These are phyloP conservation scores for Philopedon plagiatum DNA, from an alignment of 2,888 invertebrate species.

Conservation along the genomic window DNA sequence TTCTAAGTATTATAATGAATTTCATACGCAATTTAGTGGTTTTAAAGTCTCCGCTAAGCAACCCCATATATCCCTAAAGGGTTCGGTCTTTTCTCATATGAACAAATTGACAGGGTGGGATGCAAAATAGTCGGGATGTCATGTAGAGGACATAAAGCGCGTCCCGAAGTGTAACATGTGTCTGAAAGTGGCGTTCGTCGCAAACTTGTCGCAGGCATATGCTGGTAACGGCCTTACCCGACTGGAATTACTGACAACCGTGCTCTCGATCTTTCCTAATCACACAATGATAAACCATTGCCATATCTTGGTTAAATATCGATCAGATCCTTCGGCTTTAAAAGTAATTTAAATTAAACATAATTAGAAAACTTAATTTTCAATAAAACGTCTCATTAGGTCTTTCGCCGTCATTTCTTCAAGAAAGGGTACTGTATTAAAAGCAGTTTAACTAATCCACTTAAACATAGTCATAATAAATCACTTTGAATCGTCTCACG, in stretches of 20 bases:
- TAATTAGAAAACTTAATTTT: neutral
- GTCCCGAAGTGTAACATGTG: conserved; percentile 70
- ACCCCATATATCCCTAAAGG: neutral
- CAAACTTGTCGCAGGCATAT: conserved; percentile 70
- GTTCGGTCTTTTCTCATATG: conserved; percentile 3
- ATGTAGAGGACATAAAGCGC: conserved; percentile 69
- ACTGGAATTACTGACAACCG: conserved; percentile 67
- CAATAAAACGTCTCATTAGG: conserved; percentile 38
- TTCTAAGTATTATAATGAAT: too few relatives aligned
- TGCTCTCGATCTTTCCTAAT: conserved; percentile 65
- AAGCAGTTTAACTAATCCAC: conserved; percentile 48
- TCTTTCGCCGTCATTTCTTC: conserved; percentile 32
- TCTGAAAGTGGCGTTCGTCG: conserved; percentile 69
- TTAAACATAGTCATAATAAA: conserved; percentile 50
- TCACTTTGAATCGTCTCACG: conserved; percentile 46
- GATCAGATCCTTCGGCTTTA: conserved; percentile 9
- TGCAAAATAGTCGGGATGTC: conserved; percentile 57
- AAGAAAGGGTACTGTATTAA: conserved; percentile 28
- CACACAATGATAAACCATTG: conserved; percentile 66
- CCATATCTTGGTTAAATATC: conserved; percentile 32
- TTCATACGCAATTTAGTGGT: neutral
- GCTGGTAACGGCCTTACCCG: conserved; percentile 68
- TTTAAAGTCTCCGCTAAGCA: neutral
- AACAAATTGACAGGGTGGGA: conserved; percentile 35
- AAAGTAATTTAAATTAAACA: neutral